A percentile compares a stretch with the other conserved stretches of the same genome.
phyloP scores from a whole-genome alignment of 2,888 invertebrate species.

The Stenichneumon culpator region DNA sequence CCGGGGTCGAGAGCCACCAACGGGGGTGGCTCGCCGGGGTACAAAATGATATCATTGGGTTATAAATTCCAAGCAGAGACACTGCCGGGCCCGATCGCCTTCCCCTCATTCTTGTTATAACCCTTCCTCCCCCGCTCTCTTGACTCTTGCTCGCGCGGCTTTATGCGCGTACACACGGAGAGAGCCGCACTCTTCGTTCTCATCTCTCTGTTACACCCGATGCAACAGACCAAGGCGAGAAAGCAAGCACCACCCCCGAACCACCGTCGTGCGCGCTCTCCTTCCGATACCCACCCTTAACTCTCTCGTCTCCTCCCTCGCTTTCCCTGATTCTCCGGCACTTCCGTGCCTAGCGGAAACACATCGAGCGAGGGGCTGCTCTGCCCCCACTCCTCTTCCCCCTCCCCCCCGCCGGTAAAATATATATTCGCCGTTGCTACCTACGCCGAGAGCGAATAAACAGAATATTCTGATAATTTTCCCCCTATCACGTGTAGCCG shows the following conservation, averaged over 20 bases:
- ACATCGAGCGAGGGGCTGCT: slow-evolving; percentile 80
- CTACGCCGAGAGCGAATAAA: slow-evolving; percentile 79
- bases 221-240: slow-evolving; percentile 63
- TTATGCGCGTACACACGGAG: slow-evolving; percentile 9
- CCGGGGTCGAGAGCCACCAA: slow-evolving; percentile 72
- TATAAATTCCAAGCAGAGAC: slow-evolving; percentile 84
- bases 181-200: slow-evolving; percentile 54
- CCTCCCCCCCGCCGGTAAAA: slow-evolving; percentile 44
- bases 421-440: slow-evolving; percentile 52
- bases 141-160: slow-evolving; percentile 66
- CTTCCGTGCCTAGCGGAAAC: slow-evolving; percentile 82
- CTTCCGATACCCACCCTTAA: slow-evolving; percentile 68
- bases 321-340: slow-evolving; percentile 85
- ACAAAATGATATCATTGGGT: slow-evolving; percentile 85
- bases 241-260: slow-evolving; percentile 59
- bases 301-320: slow-evolving; percentile 87
- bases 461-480: slow-evolving; percentile 84
- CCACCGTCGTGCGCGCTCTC: slow-evolving; percentile 75
- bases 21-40: slow-evolving; percentile 81
- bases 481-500: slow-evolving; percentile 67
- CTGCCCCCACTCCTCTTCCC: slow-evolving; percentile 75
- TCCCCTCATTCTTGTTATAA: slow-evolving; percentile 78
- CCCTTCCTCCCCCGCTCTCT: slow-evolving; percentile 77
- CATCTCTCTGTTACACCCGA: slow-evolving; percentile 57
- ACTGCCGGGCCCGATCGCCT: slow-evolving; percentile 81